These are phyloP conservation scores for Helicoverpa assulta DNA, from an alignment of 2,888 invertebrate species.

Conservation along the genomic window DNA sequence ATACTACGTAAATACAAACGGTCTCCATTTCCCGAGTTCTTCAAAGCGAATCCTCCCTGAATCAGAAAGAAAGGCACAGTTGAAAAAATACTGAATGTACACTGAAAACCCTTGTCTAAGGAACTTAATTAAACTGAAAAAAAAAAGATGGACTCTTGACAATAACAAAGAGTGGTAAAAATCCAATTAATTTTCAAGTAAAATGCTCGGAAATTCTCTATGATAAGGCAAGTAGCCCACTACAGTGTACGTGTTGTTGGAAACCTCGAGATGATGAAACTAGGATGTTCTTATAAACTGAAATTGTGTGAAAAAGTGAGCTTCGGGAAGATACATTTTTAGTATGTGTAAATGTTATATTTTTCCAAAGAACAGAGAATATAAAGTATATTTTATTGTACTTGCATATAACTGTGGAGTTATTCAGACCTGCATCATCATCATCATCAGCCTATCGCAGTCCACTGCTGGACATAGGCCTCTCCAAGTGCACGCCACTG, in stretches of 20 bases:
- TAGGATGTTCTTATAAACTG: background rate
- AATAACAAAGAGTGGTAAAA: conserved; percentile 61
- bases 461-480: too few relatives aligned
- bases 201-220: conserved; percentile 41
- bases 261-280: background rate
- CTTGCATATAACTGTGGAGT: too few relatives aligned
- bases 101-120: conserved; percentile 44
- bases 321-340: too few relatives aligned
- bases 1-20: background rate
- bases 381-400: too few relatives aligned
- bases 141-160: conserved; percentile 47
- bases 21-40: conserved; percentile 5
- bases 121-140: conserved; percentile 55
- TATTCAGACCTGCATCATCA: too few relatives aligned
- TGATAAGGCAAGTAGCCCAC: background rate
- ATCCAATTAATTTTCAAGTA: conserved; percentile 61
- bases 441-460: too few relatives aligned
- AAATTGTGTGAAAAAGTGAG: too few relatives aligned
- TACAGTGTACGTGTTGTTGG: background rate
- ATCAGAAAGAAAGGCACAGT: conserved; percentile 34
- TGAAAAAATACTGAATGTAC: conserved; percentile 39
- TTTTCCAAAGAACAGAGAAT: too few relatives aligned
- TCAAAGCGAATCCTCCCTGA: conserved; percentile 2
- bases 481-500: too few relatives aligned
- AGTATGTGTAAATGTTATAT: too few relatives aligned